These are phyloP conservation scores for Phrynosoma platyrhinos DNA, from an alignment of 2,113 vertebrate species.

Conservation along the genomic window DNA sequence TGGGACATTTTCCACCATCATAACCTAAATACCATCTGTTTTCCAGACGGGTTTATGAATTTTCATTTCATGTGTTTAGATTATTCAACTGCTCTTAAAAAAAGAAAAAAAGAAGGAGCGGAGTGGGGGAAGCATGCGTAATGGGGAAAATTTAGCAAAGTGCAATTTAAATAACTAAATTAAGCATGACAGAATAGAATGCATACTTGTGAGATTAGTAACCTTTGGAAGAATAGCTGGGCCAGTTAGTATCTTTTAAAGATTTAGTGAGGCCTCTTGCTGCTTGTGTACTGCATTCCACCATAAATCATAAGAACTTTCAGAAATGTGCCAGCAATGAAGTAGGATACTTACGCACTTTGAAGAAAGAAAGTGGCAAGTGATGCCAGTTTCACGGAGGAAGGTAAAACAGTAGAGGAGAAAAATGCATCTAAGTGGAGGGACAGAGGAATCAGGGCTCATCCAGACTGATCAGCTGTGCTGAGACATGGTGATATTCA, in stretches of 20 bases:
- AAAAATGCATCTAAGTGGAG: background rate
- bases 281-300: background rate
- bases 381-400: background rate
- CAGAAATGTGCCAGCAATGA: background rate
- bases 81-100: conserved; percentile 45
- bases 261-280: conserved; percentile 11
- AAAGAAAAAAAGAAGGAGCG: background rate
- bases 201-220: conserved; percentile 28
- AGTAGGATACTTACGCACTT: background rate
- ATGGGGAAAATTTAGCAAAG: conserved; percentile 47
- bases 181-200: conserved; percentile 33
- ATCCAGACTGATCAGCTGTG: no score
- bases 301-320: conserved; percentile 42
- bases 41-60: conserved; percentile 13
- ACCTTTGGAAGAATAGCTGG: conserved; percentile 24
- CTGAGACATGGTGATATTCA: no score
- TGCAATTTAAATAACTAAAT: conserved; percentile 51
- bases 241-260: conserved; percentile 37
- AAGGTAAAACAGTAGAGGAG: background rate
- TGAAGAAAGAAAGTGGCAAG: background rate
- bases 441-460: no score
- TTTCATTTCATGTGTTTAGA: conserved; percentile 23
- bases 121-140: conserved; percentile 15
- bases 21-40: conserved; percentile 33
- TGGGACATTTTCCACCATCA: conserved; percentile 21